Evolutionary conservation across 2,888 invertebrate species (phyloP), one percentile per base, ranked within the genome.

Genomic region (Epirrita christyi): DNA sequence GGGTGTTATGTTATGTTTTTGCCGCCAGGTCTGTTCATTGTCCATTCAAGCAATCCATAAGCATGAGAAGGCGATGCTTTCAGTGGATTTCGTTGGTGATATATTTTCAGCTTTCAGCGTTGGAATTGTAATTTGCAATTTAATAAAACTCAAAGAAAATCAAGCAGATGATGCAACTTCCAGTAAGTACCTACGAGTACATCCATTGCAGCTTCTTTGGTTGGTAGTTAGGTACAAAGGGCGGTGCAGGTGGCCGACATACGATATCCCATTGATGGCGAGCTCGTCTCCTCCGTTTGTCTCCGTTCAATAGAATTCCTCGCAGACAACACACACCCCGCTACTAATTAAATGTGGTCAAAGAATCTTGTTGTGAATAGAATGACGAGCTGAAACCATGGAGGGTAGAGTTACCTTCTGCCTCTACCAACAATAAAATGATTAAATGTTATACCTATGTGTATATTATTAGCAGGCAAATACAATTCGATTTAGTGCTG

Each of bases 221-320:
- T 52, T 21, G 37, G 54, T 61, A 56, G 21, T 70, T 61, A 72
- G 75, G 73, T 76, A 74, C 75, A 78, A 74, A 73, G 67, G 69
- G 72, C 77, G 40, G 78, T 79, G 85, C 91, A 92, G 91, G 91
- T 91, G 91, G 91, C 89, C 86, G 91, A 88, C 71, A 92, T 83
- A 85, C 88, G 91, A 92, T 89, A 89, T 78, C 82, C 85, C 76
- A 88, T 89, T 89, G 88, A 88, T 81, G 75, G 72, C 71, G 71
- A 75, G 80, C 71, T 75, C 74, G 76, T 74, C 79, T 83, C 80
- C 80, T 82, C 82, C 83, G 78, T 83, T 87, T 90, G 85, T 89
- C 86, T 87, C 80, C 71, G 72, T 70, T 88, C 81, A 86, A 92
- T 86, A 83, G 91, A 84, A 91, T 90, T 88, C 91, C 85, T 82